Percentiles rank a stretch among this genome's conserved stretches.
phyloP scores from a whole-genome alignment of 2,797 vertebrate species.

The Acipenser ruthenus region DNA sequence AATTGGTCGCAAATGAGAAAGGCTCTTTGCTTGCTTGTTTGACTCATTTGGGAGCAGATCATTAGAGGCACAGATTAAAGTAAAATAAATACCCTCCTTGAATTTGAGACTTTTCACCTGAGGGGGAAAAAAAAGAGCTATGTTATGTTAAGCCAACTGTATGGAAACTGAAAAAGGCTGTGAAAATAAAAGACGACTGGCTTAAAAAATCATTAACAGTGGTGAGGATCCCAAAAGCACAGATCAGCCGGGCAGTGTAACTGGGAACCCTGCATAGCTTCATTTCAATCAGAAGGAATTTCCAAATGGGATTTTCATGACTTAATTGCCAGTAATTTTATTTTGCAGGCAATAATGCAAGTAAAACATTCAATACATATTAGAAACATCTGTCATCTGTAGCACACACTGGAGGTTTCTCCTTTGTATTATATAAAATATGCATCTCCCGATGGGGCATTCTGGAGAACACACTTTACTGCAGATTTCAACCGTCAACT shows the following conservation, averaged over 20 bases:
- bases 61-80: constrained; percentile 18
- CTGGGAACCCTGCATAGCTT: not conserved
- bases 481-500: too few species aligned
- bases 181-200: constrained; percentile 11
- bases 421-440: too few species aligned
- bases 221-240: constrained; percentile 5
- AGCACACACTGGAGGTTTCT: too few species aligned
- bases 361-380: too few species aligned
- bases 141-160: constrained; percentile 20
- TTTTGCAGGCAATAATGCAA: too few species aligned
- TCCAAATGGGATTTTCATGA: constrained; percentile 6
- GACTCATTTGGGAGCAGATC: constrained; percentile 16
- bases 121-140: constrained; percentile 10
- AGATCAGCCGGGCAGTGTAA: constrained; percentile 2
- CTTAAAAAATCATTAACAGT: constrained; percentile 7
- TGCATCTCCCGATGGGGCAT: too few species aligned
- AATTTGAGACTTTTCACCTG: constrained; percentile 19
- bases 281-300: not conserved
- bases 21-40: constrained; percentile 1
- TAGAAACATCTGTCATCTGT: too few species aligned
- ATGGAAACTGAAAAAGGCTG: constrained; percentile 11
- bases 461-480: too few species aligned
- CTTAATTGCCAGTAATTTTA: not conserved
- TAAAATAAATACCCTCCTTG: constrained; percentile 19
- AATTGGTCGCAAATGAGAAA: constrained; percentile 13